Base-by-base conservation (phyloP, 1,140 invertebrate genomes). In the Drosophila ananassae region DNA sequence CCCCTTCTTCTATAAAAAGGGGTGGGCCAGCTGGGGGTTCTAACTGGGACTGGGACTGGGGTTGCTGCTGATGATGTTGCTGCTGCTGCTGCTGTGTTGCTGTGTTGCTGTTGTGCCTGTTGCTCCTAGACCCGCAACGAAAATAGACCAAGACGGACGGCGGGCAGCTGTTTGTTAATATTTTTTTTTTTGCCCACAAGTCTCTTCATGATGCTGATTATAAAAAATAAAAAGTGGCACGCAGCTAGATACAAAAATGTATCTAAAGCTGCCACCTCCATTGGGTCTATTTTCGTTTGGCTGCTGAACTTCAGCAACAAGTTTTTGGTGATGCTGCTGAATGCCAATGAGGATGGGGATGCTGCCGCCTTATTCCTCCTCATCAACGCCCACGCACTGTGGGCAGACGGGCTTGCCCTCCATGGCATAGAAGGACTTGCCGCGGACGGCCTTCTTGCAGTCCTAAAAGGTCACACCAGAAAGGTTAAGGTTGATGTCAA, bases 351-450 rank as follows among this genome's bases (percentile, higher is more conserved):
- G 13, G 41, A 44, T 21, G 6, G 12, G 9, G 44, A 2, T 39
- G 37, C 44, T 24, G 21, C 21, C 21, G 60, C 41, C n/a, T 44
- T 96, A 95, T 92, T 97, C 96, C 77, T 97, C 97, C 81, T 97
- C 97, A 81, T 97, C 97, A 47, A 97, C 96, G 67, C 97, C 97
- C 84, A 97, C 96, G 93, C 97, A 98, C 93, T 96, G 95, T 37
- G 96, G 96, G 93, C 97, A 98, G 69, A 98, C 96, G 24, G 97
- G 97, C 92, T 97, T 97, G 79, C 96, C 96, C 93, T 98, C 97
- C 94, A 98, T 97, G 62, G 96, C 97, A 93, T 98, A 99, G 94
- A 99, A 99, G 58, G 97, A 98, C 92, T 98, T 98, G 79, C 97
- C 97, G 91, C 96, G 95, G 59, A 99, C 97, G 52, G 97, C 93